Conservation (phyloP, 1,140 invertebrate genomes). For the Drosophila simulans region DNA sequence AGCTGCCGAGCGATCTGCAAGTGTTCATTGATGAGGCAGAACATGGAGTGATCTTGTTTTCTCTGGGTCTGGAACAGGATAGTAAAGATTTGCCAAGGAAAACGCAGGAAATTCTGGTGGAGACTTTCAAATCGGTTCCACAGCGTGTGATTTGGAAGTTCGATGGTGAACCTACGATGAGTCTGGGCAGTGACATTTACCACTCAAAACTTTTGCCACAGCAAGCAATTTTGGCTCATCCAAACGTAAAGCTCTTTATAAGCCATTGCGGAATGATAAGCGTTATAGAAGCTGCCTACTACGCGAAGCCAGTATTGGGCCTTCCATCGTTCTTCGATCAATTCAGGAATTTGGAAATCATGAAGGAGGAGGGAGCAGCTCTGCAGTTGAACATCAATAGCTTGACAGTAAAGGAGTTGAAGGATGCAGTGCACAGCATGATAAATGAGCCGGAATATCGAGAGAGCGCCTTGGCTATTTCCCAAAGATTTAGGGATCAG, state of each 20-base stretch:
- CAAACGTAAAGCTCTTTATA: slow-evolving; percentile 89
- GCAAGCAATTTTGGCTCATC: slow-evolving; percentile 89
- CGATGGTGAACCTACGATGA: slow-evolving; percentile 86
- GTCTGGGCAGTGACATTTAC: slow-evolving; percentile 86
- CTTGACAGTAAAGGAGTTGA: slow-evolving; percentile 29
- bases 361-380: slow-evolving; percentile 84
- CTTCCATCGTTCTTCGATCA: slow-evolving; percentile 89
- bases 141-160: slow-evolving; percentile 89
- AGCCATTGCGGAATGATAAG: slow-evolving; percentile 90
- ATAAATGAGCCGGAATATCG: slow-evolving; percentile 56
- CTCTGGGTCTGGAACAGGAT: slow-evolving; percentile 87
- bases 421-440: slow-evolving; percentile 34
- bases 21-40: slow-evolving; percentile 85
- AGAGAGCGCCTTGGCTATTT: slow-evolving; percentile 85
- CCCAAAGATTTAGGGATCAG: slow-evolving; percentile 88
- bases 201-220: slow-evolving; percentile 89
- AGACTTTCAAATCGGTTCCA: slow-evolving; percentile 86
- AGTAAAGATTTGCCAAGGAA: slow-evolving; percentile 85
- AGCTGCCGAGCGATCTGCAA: slow-evolving; percentile 82
- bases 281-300: slow-evolving; percentile 88
- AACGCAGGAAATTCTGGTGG: slow-evolving; percentile 86
- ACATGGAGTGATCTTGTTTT: slow-evolving; percentile 87
- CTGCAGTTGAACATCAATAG: slow-evolving; percentile 55
- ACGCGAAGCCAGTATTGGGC: slow-evolving; percentile 89
- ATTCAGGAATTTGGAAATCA: slow-evolving; percentile 85